phyloP scores from a whole-genome alignment of 2,888 invertebrate species.

The Pheosia tremula region DNA sequence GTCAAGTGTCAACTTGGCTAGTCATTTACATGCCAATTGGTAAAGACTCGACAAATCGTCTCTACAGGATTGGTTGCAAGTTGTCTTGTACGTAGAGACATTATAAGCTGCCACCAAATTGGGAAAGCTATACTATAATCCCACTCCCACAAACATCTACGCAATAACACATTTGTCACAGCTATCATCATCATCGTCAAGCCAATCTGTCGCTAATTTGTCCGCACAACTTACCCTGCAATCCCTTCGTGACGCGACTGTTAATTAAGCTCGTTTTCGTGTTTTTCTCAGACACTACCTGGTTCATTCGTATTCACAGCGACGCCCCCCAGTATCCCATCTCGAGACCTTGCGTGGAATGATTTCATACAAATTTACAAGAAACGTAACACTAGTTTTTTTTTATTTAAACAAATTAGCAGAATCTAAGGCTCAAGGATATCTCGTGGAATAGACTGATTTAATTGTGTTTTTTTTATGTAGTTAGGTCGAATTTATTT shows the following conservation, averaged over 20 bases:
- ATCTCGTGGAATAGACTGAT: slow-evolving; percentile 58
- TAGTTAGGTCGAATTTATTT: slow-evolving; percentile 28
- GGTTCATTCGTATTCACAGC: slow-evolving; percentile 62
- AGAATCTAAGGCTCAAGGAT: slow-evolving; percentile 63
- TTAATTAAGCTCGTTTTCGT: slow-evolving; percentile 51
- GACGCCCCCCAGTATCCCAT: slow-evolving; percentile 51
- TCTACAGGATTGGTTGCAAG: no score
- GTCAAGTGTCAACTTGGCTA: no score
- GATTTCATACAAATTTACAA: slow-evolving; percentile 59
- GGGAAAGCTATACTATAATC: no score
- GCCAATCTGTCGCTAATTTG: slow-evolving; percentile 53
- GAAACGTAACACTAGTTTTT: slow-evolving; percentile 59
- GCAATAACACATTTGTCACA: background rate
- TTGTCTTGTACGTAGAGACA: no score
- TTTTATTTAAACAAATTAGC: slow-evolving; percentile 58
- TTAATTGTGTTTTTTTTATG: slow-evolving; percentile 45
- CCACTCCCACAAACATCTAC: background rate
- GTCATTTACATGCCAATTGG: no score
- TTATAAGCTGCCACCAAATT: no score
- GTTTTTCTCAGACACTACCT: slow-evolving; percentile 66
- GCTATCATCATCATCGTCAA: slow-evolving; percentile 13
- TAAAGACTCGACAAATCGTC: no score
- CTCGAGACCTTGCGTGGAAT: slow-evolving; percentile 61
- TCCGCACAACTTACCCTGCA: slow-evolving; percentile 34
- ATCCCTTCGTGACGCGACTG: slow-evolving; percentile 46